These are phyloP conservation scores for Formica aserva DNA, from an alignment of 2,888 invertebrate species.

Conservation along the genomic window DNA sequence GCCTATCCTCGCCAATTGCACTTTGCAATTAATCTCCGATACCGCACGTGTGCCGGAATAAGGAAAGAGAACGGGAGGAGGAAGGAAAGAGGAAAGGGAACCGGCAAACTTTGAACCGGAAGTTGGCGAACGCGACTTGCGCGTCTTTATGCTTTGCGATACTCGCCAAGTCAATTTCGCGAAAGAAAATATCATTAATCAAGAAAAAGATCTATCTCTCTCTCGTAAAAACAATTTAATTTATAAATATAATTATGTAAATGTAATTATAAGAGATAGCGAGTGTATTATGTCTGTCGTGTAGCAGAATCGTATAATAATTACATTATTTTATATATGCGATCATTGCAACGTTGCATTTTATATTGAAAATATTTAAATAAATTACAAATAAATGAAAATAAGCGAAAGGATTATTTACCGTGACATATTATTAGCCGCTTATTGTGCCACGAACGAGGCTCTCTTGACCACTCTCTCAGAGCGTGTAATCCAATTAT, in stretches of 20 bases:
- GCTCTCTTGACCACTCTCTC: slow-evolving; percentile 2
- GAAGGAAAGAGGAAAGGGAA: not conserved
- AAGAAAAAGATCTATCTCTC: not conserved
- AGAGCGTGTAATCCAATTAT: slow-evolving; percentile 25
- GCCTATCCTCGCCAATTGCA: slow-evolving; percentile 53
- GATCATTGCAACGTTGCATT: not conserved
- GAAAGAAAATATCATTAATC: slow-evolving; percentile 2
- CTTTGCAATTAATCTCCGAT: slow-evolving; percentile 65
- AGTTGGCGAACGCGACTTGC: slow-evolving; percentile 42
- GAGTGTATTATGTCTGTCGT: not conserved
- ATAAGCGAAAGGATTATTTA: not conserved
- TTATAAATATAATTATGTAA: not conserved
- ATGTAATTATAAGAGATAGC: not conserved
- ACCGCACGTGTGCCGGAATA: slow-evolving; percentile 64
- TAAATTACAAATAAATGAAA: not conserved
- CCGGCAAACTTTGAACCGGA: slow-evolving; percentile 60
- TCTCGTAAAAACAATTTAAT: slow-evolving; percentile 5
- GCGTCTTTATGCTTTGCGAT: slow-evolving; percentile 4
- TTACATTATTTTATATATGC: not conserved
- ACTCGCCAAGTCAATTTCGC: slow-evolving; percentile 11
- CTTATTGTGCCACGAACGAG: slow-evolving; percentile 14
- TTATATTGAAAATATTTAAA: not conserved
- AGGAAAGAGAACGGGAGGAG: slow-evolving; percentile 17
- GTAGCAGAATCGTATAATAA: not conserved
- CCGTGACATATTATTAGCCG: not conserved